Percentiles rank a stretch among this genome's conserved stretches.
phyloP scores from a whole-genome alignment of 2,888 invertebrate species.

The Chrysolina oricalcia region DNA sequence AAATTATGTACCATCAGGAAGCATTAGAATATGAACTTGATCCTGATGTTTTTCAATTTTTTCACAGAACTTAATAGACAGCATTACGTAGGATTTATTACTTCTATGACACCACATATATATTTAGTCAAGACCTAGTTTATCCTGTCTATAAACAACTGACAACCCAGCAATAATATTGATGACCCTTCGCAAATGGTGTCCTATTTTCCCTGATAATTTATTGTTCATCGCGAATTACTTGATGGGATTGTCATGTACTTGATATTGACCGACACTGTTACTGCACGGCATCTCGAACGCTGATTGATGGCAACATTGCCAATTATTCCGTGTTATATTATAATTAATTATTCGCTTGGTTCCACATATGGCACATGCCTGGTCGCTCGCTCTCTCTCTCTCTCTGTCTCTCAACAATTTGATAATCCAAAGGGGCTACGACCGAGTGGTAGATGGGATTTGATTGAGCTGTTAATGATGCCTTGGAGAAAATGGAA shows the following conservation, averaged over 20 bases:
- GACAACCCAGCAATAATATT: not conserved
- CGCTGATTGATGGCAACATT: slow-evolving; percentile 29
- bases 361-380: slow-evolving; percentile 37
- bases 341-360: slow-evolving; percentile 41
- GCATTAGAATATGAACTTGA: no score
- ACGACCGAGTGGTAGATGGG: not conserved
- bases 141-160: no score
- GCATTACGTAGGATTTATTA: no score
- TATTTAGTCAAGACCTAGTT: no score
- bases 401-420: not conserved
- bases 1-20: no score
- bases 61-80: no score
- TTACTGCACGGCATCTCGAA: slow-evolving; percentile 9
- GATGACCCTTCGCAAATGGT: not conserved
- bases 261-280: slow-evolving; percentile 25
- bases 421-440: not conserved
- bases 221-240: not conserved
- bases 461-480: not conserved
- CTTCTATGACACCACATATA: no score
- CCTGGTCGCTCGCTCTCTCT: slow-evolving; percentile 30
- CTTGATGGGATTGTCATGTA: slow-evolving; percentile 31
- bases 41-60: no score
- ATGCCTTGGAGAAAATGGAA: not conserved
- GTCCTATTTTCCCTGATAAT: not conserved
- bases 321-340: slow-evolving; percentile 35